These are phyloP conservation scores for Colius striatus DNA, from an alignment of 2,113 vertebrate genomes.

Conservation along the genomic window DNA sequence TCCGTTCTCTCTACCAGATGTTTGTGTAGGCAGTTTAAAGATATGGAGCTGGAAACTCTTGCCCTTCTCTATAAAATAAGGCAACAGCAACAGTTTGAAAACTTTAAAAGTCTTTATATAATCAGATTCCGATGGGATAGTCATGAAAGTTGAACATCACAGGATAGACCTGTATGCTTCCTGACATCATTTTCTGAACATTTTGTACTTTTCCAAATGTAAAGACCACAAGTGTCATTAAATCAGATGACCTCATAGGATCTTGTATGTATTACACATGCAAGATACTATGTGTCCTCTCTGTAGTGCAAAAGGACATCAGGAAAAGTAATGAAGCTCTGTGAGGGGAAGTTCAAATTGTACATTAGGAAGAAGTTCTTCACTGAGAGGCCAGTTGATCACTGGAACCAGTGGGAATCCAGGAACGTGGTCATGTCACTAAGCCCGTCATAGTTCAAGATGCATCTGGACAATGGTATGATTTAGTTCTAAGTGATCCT, in stretches of 20 bases:
- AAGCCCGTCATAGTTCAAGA: not conserved
- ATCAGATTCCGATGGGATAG: not conserved
- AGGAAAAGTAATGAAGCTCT: not conserved
- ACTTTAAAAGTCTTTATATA: not conserved
- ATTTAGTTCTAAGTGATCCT: not conserved
- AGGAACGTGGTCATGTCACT: accelerated
- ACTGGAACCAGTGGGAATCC: not conserved
- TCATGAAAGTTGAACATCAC: not conserved
- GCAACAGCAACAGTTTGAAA: not conserved
- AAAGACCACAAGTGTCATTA: not conserved
- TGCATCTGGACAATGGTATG: accelerated
- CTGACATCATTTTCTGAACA: not conserved
- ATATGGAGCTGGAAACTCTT: not conserved
- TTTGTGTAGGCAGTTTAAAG: not conserved
- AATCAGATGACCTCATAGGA: not conserved
- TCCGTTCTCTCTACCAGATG: not conserved
- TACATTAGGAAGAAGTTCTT: not conserved
- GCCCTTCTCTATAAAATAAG: not conserved
- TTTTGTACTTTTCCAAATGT: not conserved
- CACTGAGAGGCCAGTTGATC: not conserved
- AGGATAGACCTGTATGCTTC: not conserved
- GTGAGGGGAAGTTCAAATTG: not conserved
- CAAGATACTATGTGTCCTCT: not conserved
- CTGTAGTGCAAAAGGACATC: not conserved
- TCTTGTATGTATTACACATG: not conserved